Percentiles rank a stretch among this genome's conserved stretches.
Conservation (phyloP, 1,140 invertebrate genomes). For the Drosophila eugracilis region DNA sequence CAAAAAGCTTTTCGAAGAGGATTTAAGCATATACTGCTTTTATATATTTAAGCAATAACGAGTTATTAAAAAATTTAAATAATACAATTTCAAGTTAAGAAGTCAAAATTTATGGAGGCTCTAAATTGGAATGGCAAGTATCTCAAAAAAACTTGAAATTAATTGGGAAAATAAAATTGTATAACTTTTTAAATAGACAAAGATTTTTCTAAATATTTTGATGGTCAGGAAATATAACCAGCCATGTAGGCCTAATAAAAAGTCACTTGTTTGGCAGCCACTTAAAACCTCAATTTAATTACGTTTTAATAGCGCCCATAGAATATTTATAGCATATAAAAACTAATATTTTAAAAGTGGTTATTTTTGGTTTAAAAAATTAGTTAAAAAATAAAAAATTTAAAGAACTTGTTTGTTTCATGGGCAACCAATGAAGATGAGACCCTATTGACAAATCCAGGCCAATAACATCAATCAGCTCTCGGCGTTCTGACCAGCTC, state of each 20-base stretch:
- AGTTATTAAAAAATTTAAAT: constrained; percentile 1
- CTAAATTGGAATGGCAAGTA: not conserved
- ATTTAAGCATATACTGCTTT: not conserved
- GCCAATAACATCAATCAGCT: constrained; percentile 43
- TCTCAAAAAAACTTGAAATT: not conserved
- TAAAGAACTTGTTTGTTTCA: constrained; percentile 6
- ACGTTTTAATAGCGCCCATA: constrained; percentile 5
- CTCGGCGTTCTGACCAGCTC: constrained; percentile 39
- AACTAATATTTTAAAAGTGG: not conserved
- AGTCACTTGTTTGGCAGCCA: not conserved
- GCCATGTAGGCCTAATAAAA: not conserved
- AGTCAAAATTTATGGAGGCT: not conserved
- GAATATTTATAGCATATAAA: constrained; percentile 28
- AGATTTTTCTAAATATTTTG: not conserved
- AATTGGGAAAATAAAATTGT: not conserved
- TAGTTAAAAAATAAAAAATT: not conserved
- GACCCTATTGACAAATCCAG: constrained; percentile 34
- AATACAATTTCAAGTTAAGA: not conserved
- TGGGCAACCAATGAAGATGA: constrained; percentile 1
- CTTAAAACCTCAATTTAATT: constrained; percentile 1
- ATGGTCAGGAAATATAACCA: constrained; percentile 1
- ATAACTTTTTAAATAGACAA: not conserved
- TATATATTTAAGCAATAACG: constrained; percentile 7
- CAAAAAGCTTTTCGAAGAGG: constrained; percentile 1
- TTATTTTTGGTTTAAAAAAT: not conserved